Conservation (phyloP, 2,113 vertebrate genomes). For the Tyrannus savana region DNA sequence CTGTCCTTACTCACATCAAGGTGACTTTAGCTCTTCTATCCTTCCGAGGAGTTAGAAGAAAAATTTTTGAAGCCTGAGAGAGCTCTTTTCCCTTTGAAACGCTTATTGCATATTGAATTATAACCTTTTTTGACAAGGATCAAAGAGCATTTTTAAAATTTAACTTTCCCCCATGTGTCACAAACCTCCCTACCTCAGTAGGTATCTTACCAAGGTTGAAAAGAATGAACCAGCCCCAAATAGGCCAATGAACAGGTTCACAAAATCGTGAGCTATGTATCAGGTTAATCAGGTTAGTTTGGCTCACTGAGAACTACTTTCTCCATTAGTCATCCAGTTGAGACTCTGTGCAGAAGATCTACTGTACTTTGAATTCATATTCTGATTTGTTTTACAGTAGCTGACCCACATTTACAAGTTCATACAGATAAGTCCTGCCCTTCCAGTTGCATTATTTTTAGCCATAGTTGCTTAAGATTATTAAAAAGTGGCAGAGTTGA, state of each 20-base stretch:
- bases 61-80: not conserved
- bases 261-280: not conserved
- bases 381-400: not conserved
- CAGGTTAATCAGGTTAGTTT: not conserved
- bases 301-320: not conserved
- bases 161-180: not conserved
- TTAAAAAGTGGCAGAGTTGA: not conserved
- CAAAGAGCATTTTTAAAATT: not conserved
- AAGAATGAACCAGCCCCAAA: not conserved
- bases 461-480: not conserved
- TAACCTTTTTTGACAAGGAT: not conserved
- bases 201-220: not conserved
- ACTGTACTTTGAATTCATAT: not conserved
- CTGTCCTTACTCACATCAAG: not conserved
- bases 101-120: not conserved
- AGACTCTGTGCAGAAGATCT: not conserved
- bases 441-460: not conserved
- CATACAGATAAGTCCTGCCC: not conserved
- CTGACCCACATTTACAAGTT: rapidly evolving
- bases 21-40: not conserved
- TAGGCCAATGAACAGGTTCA: not conserved
- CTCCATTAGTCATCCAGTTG: not conserved
- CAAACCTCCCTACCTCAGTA: not conserved
- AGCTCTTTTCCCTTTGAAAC: not conserved
- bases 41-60: not conserved